Base-by-base conservation (phyloP, 2,113 vertebrate genomes). In the Laterallus jamaicensis region DNA sequence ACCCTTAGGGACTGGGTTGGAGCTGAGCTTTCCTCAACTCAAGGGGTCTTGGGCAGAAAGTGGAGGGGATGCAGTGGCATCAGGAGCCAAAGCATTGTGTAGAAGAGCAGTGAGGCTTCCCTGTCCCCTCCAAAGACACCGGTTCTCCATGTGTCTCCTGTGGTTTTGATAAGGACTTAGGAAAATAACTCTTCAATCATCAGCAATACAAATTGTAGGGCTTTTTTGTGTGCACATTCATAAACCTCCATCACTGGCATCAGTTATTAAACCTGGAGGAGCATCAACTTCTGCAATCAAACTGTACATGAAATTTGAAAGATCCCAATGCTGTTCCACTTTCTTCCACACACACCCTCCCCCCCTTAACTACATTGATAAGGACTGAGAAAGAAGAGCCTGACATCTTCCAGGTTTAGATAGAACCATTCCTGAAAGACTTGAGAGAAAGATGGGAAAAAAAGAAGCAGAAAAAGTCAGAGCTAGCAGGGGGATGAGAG, bases 1-100 rank as follows among this genome's bases (percentile, higher is more conserved):
- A 25, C 26, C 1, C 0, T 5, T 21, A 75, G 42, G 37, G 67
- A 13, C 15, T 0, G 3, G 22, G 3, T 0, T 32, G 78, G 37
- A 80, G 54, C 32, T 37, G 58, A 70, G 49, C 13, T 32, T 42
- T 44, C n/a, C 84, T 55, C 70, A 28, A 4, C 60, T 25, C 1
- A 26, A 40, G 64, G 59, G 69, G 18, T 20, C 39, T 60, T 2
- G 3, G 26, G 1, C 15, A 32, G n/a, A 85, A 74, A 32, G 47
- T 4, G 10, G 63, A 35, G 70, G 74, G 49, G 55, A 31, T 37
- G 87, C 26, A 52, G 35, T n/a, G n/a, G n/a, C 0, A 0, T 29
- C 79, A 55, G 26, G 66, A 69, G 24, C 44, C 59, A 32, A 67
- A 68, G 31, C 4, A n/a, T 17, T 0, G 0, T 21, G 37, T 28